Evolutionary conservation across 2,797 vertebrate genomes (phyloP).

Genomic region (Chelidonichthys spinosus): DNA sequence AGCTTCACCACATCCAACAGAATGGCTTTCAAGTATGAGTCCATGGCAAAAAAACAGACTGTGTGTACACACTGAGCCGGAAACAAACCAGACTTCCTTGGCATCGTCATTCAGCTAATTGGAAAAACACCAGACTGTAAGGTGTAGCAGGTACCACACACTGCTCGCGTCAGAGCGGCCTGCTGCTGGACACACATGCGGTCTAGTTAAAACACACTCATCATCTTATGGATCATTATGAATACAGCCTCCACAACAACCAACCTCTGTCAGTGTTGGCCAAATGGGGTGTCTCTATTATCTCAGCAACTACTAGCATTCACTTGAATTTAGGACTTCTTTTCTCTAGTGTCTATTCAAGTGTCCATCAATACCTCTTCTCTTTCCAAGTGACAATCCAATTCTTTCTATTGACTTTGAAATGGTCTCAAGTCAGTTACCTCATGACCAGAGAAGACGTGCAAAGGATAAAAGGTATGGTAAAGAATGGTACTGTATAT

Average conservation of each 20-base stretch:
- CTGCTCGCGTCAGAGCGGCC: constrained; percentile 49
- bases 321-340: constrained; percentile 78
- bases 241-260: constrained; percentile 72
- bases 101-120: constrained; percentile 63
- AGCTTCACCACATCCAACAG: constrained; percentile 96
- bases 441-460: constrained; percentile 72
- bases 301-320: constrained; percentile 76
- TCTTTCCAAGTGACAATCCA: constrained; percentile 82
- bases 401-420: constrained; percentile 73
- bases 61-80: constrained; percentile 63
- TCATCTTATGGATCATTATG: constrained; percentile 67
- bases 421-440: constrained; percentile 76
- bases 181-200: constrained; percentile 41
- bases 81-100: constrained; percentile 66
- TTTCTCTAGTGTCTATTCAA: constrained; percentile 73
- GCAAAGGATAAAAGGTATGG: constrained; percentile 37
- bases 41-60: constrained; percentile 54
- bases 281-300: constrained; percentile 67
- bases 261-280: constrained; percentile 76
- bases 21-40: constrained; percentile 89
- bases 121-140: constrained; percentile 74
- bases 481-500: constrained; percentile 33
- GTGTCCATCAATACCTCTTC: constrained; percentile 80
- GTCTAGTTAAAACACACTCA: constrained; percentile 55
- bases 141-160: constrained; percentile 66